Percentiles rank a stretch among this genome's conserved stretches.
phyloP scores from a whole-genome alignment of 2,888 invertebrate genomes.

The Nemotelus nigrinus region DNA sequence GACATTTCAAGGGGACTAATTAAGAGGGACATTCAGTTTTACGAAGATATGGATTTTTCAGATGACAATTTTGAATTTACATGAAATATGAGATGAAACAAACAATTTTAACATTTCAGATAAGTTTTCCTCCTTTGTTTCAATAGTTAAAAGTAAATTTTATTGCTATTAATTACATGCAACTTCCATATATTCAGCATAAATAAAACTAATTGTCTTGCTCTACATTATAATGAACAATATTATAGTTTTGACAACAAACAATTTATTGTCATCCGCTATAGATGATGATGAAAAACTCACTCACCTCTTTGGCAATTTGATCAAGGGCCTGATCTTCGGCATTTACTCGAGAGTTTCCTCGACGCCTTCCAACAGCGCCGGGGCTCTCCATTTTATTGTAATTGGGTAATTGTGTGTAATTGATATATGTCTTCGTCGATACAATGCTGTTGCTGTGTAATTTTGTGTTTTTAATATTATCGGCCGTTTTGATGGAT shows the following conservation, averaged over 20 bases:
- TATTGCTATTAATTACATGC: no score
- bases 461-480: constrained; percentile 12
- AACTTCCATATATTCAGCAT: no score
- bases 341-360: constrained; percentile 85
- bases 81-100: no score
- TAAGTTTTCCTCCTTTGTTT: no score
- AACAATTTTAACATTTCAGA: no score
- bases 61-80: no score
- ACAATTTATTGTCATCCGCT: neutral
- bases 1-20: constrained; percentile 23
- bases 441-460: constrained; percentile 8
- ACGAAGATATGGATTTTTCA: no score
- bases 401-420: constrained; percentile 42
- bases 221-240: no score
- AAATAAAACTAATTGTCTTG: no score
- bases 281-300: neutral
- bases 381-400: constrained; percentile 62
- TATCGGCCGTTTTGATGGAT: constrained; percentile 19
- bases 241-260: neutral
- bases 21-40: constrained; percentile 13
- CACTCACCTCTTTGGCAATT: constrained; percentile 93
- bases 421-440: constrained; percentile 34
- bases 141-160: no score
- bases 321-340: constrained; percentile 97
- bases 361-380: constrained; percentile 75